These are phyloP conservation scores for Diorhabda sublineata DNA, from an alignment of 1,140 invertebrate genomes.

Conservation along the genomic window DNA sequence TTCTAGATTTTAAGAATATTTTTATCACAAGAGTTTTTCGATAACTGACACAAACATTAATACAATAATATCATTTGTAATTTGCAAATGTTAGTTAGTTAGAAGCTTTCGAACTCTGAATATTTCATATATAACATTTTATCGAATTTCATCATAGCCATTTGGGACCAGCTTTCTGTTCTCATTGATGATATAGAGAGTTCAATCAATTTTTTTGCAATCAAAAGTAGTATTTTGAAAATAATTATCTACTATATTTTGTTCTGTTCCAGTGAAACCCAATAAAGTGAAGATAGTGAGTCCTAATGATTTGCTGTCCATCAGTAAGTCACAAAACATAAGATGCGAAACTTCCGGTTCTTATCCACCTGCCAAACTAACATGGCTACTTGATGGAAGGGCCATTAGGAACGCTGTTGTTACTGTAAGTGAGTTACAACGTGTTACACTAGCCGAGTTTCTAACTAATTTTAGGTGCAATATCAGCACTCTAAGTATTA, in stretches of 20 bases:
- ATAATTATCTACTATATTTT: background rate
- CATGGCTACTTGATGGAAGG: constrained; percentile 65
- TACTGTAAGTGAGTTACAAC: constrained; percentile 46
- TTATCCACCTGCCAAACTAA: constrained; percentile 66
- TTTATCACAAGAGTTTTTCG: too few species aligned
- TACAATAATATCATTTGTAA: too few species aligned
- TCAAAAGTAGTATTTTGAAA: too few species aligned
- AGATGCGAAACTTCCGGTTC: constrained; percentile 69
- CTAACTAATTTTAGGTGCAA: constrained; percentile 14
- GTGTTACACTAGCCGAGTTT: constrained; percentile 10
- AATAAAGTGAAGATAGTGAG: constrained; percentile 63
- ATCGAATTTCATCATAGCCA: too few species aligned
- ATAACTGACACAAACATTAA: too few species aligned
- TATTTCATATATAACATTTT: too few species aligned
- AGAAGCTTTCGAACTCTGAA: too few species aligned
- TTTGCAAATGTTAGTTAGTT: too few species aligned
- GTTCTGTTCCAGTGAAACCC: constrained; percentile 59
- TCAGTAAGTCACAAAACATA: constrained; percentile 57
- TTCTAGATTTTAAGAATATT: too few species aligned
- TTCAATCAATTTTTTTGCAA: too few species aligned
- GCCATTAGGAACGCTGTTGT: constrained; percentile 55
- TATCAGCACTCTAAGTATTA: constrained; percentile 11
- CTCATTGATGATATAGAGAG: too few species aligned
- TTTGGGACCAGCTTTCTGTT: too few species aligned
- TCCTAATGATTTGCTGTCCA: constrained; percentile 57